A percentile compares a stretch with the other conserved stretches of the same genome.
These are phyloP conservation scores for Andrena marginata DNA, from an alignment of 2,888 invertebrate genomes.

Conservation along the genomic window DNA sequence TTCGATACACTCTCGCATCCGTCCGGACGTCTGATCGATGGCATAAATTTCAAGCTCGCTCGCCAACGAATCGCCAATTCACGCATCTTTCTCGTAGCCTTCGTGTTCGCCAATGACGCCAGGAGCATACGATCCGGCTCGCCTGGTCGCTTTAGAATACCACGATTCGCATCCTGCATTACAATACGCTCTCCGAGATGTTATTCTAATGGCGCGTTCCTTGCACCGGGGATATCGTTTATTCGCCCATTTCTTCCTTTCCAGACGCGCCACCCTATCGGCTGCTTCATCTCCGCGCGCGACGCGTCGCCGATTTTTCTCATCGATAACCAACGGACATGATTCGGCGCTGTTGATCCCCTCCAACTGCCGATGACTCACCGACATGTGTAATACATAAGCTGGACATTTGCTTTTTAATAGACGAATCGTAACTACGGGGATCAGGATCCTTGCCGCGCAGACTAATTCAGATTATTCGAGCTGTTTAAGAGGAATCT, in stretches of 20 bases:
- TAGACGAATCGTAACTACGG: background rate
- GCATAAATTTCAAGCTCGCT: slow-evolving; percentile 14
- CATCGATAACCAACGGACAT: background rate
- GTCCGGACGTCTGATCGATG: slow-evolving; percentile 2
- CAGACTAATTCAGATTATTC: background rate
- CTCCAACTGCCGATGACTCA: slow-evolving; percentile 58
- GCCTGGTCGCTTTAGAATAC: background rate
- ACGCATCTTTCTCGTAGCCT: background rate
- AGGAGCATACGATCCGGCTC: background rate
- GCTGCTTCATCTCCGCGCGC: slow-evolving; percentile 27
- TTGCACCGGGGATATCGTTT: background rate
- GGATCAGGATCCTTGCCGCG: no score
- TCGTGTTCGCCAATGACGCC: background rate
- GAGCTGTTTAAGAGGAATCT: background rate
- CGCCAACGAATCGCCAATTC: slow-evolving; percentile 10
- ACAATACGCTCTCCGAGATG: no score
- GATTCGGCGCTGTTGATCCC: slow-evolving; percentile 10
- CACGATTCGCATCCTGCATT: background rate
- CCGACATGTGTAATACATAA: slow-evolving; percentile 32
- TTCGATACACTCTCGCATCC: slow-evolving; percentile 30
- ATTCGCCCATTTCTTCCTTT: background rate
- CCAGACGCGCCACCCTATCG: background rate
- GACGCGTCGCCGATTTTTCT: background rate
- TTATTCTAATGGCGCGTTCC: background rate
- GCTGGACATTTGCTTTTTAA: slow-evolving; percentile 1